Conservation (phyloP, 2,113 vertebrate genomes). For the Anhinga anhinga region DNA sequence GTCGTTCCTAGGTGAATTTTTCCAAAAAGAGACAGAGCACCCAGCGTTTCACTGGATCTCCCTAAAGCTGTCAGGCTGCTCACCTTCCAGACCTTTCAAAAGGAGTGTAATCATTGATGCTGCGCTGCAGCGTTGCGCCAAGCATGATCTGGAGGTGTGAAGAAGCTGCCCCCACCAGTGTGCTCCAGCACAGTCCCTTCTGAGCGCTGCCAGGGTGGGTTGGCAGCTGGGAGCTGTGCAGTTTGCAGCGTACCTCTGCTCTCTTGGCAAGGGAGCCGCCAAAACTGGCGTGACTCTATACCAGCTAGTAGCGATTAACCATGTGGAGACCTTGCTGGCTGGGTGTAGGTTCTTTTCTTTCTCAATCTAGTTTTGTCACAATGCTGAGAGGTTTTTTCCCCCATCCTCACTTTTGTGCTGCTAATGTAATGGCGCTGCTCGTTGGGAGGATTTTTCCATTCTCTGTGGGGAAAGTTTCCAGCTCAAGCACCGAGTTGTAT, state of each 20-base stretch:
- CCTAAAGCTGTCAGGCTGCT: not conserved
- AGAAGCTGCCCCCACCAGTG: not conserved
- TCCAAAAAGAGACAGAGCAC: not conserved
- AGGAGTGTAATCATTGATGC: not conserved
- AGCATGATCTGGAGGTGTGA: not conserved
- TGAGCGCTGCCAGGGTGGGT: not conserved
- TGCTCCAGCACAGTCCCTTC: not conserved
- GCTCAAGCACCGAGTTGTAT: not conserved
- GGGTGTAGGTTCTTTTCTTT: not conserved
- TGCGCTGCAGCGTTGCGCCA: fast-evolving
- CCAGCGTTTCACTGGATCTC: not conserved
- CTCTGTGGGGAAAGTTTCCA: not conserved
- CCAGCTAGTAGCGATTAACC: not conserved
- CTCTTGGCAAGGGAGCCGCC: not conserved
- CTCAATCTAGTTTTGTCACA: not conserved
- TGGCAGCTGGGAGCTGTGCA: not conserved
- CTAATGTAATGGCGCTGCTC: not conserved
- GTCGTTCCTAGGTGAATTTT: not conserved
- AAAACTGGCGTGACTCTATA: fast-evolving
- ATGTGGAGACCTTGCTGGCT: not conserved
- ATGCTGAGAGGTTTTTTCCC: not conserved
- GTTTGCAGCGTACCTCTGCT: not conserved
- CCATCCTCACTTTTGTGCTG: not conserved
- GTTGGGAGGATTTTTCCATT: not conserved
- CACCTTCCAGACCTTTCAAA: not conserved